phyloP scores from a whole-genome alignment of 2,113 vertebrate species.

The Glaucomys volans region DNA sequence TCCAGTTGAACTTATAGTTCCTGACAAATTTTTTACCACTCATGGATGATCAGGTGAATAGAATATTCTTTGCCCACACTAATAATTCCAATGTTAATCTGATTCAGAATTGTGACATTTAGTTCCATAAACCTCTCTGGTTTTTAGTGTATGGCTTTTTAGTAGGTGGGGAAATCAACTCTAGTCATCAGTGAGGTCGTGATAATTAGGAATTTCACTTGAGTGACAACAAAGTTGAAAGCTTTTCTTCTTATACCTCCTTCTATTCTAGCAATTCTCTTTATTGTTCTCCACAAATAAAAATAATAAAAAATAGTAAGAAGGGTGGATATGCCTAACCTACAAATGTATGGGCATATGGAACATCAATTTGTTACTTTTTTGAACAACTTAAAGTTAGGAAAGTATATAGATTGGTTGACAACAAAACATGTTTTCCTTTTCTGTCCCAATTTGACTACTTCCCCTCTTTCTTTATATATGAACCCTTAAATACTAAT shows the following conservation, averaged over 20 bases:
- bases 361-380: background rate
- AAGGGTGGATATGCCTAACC: background rate
- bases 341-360: background rate
- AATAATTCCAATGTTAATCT: background rate
- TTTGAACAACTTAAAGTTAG: background rate
- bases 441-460: background rate
- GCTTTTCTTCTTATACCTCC: background rate
- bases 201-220: background rate
- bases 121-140: background rate
- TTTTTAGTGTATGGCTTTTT: background rate
- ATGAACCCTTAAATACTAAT: background rate
- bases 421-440: background rate
- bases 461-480: background rate
- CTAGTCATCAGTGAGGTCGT: background rate
- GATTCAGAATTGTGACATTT: background rate
- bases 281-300: background rate
- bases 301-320: background rate
- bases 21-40: background rate
- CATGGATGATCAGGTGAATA: background rate
- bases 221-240: background rate
- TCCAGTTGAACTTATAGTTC: background rate
- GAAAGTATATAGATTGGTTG: background rate
- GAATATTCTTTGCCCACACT: background rate
- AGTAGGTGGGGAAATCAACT: background rate
- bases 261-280: background rate